Evolutionary conservation across 2,113 vertebrate genomes (phyloP).

Genomic region (Charina bottae): DNA sequence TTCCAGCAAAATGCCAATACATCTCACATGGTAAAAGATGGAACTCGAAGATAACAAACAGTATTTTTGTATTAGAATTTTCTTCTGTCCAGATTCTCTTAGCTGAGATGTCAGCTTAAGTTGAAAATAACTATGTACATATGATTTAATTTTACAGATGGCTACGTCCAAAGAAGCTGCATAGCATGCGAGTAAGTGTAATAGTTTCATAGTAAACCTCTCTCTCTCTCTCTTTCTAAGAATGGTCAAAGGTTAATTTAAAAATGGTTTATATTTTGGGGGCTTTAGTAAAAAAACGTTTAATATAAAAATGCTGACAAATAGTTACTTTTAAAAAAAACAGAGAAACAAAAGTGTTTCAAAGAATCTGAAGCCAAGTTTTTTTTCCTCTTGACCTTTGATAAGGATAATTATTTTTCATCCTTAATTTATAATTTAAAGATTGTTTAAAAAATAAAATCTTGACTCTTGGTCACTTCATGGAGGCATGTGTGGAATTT

Average conservation of each 20-base stretch:
- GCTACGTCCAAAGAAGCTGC: constrained; percentile 82
- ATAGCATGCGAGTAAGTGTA: constrained; percentile 84
- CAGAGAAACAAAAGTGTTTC: not conserved
- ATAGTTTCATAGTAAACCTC: not conserved
- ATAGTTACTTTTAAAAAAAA: not conserved
- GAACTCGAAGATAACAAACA: not conserved
- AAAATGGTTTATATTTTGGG: not conserved
- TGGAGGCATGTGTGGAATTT: too few species aligned
- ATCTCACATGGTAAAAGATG: not conserved
- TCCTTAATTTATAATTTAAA: not conserved
- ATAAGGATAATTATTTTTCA: not conserved
- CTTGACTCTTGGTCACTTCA: not conserved
- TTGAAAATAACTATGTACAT: constrained; percentile 38
- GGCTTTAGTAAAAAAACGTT: not conserved
- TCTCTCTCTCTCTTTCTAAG: accelerated
- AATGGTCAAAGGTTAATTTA: not conserved
- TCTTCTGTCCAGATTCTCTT: constrained; percentile 13
- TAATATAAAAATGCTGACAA: not conserved
- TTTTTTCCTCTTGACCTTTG: not conserved
- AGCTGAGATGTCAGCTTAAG: not conserved
- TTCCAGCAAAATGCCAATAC: not conserved
- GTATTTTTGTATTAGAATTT: not conserved
- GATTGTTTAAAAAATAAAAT: not conserved
- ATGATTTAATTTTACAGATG: constrained; percentile 80
- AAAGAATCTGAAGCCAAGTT: not conserved